Conservation (phyloP, 2,113 vertebrate species). For the Ceyx cyanopectus region DNA sequence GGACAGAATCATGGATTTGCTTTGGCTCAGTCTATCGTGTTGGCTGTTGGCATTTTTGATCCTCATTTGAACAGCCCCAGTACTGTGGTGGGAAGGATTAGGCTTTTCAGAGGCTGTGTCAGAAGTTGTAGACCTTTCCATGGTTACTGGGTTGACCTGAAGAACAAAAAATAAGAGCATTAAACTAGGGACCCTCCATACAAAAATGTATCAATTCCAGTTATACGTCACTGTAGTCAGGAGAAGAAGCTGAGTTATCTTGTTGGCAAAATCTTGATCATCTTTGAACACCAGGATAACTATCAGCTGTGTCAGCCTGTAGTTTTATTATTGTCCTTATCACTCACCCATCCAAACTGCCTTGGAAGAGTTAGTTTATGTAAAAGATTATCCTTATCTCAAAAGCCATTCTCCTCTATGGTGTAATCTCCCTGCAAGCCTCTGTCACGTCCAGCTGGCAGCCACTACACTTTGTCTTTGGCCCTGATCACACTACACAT, state of each 20-base stretch:
- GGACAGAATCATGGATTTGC: conserved; percentile 83
- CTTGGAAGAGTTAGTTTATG: conserved; percentile 66
- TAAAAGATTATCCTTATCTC: conserved; percentile 75
- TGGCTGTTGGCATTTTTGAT: conserved; percentile 80
- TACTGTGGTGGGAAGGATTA: conserved; percentile 64
- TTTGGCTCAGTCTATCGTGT: conserved; percentile 82
- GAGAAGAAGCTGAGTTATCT: background rate
- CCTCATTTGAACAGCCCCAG: conserved; percentile 81
- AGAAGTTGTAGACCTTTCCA: conserved; percentile 74
- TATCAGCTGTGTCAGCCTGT: conserved; percentile 6
- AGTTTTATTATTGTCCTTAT: conserved; percentile 53
- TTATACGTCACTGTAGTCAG: background rate
- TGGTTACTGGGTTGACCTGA: conserved; percentile 68
- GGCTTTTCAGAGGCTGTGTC: conserved; percentile 67
- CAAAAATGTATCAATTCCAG: background rate
- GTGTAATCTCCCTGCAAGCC: conserved; percentile 69
- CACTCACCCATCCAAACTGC: conserved; percentile 39
- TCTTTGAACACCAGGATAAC: conserved; percentile 39
- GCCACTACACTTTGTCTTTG: conserved; percentile 57
- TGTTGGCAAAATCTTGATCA: conserved; percentile 32
- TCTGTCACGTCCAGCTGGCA: conserved; percentile 66
- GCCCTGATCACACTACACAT: conserved; percentile 42
- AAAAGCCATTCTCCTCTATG: conserved; percentile 66
- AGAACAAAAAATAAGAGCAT: conserved; percentile 54
- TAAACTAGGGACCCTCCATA: background rate